Conservation (phyloP, 2,888 invertebrate genomes). For the Drosophila kambysellisi region DNA sequence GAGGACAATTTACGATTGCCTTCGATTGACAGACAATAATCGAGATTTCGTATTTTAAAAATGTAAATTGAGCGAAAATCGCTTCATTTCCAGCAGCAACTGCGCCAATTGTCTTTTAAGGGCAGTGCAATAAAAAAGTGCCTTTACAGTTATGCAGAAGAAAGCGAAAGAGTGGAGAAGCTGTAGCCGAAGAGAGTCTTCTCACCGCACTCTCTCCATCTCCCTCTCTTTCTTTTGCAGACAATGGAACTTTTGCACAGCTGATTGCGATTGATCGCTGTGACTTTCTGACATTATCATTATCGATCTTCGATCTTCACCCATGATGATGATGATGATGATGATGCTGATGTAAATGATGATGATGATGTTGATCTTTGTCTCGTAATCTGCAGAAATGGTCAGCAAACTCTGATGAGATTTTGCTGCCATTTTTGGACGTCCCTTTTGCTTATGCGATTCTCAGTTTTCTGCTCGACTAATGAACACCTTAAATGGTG, state of each 20-base stretch:
- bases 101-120: constrained; percentile 40
- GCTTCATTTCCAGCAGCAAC: constrained; percentile 59
- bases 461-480: constrained; percentile 48
- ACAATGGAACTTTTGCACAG: constrained; percentile 21
- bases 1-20: constrained; percentile 46
- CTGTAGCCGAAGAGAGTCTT: background rate
- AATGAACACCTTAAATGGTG: constrained; percentile 78
- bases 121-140: constrained; percentile 10
- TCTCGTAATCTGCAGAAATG: constrained; percentile 72
- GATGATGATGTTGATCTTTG: constrained; percentile 41
- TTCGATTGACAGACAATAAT: constrained; percentile 65
- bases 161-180: constrained; percentile 40
- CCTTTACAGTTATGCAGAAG: constrained; percentile 52
- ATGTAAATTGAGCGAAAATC: constrained; percentile 77
- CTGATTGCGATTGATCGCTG: constrained; percentile 45
- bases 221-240: background rate
- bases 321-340: constrained; percentile 31
- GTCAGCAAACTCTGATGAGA: constrained; percentile 79
- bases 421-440: constrained; percentile 82
- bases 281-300: constrained; percentile 39
- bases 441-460: constrained; percentile 43
- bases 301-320: constrained; percentile 29
- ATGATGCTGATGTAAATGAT: constrained; percentile 16
- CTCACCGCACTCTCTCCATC: background rate
- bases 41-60: constrained; percentile 60